Conservation (phyloP, 2,113 vertebrate species). For the Ardeotis arabs region DNA sequence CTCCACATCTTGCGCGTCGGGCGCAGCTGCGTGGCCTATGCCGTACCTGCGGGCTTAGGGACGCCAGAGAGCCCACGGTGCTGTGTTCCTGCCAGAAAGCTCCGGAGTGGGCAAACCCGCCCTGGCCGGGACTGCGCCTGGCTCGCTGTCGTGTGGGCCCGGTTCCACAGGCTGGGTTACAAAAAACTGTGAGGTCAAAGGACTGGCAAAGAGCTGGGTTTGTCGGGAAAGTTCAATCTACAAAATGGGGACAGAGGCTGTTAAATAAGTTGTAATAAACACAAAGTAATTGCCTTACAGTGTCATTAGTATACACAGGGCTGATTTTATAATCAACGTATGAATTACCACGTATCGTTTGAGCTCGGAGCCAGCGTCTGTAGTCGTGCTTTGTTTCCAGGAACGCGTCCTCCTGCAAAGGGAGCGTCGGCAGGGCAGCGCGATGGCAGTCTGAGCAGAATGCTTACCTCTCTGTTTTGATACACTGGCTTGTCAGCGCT, state of each 20-base stretch:
- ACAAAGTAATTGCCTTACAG: neutral
- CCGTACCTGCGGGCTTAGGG: neutral
- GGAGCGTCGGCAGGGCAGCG: rapidly evolving
- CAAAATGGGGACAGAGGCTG: neutral
- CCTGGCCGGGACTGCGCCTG: rapidly evolving
- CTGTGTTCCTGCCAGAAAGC: neutral
- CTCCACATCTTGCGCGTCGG: rapidly evolving
- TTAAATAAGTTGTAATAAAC: neutral
- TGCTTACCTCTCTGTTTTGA: rapidly evolving
- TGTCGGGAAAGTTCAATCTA: too few relatives aligned
- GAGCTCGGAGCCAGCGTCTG: neutral
- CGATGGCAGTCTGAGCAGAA: neutral
- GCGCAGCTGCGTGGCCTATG: neutral
- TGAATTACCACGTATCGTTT: neutral
- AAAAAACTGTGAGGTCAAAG: rapidly evolving
- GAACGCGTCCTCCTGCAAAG: rapidly evolving
- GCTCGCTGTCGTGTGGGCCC: rapidly evolving
- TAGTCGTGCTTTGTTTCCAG: neutral
- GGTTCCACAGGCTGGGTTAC: rapidly evolving
- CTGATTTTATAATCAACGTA: neutral
- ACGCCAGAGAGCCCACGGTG: rapidly evolving
- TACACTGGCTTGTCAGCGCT: rapidly evolving
- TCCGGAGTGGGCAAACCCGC: neutral
- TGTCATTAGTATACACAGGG: neutral
- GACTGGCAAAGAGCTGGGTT: neutral